Base-by-base conservation (phyloP, 2,113 vertebrate genomes). In the Camelus dromedarius region DNA sequence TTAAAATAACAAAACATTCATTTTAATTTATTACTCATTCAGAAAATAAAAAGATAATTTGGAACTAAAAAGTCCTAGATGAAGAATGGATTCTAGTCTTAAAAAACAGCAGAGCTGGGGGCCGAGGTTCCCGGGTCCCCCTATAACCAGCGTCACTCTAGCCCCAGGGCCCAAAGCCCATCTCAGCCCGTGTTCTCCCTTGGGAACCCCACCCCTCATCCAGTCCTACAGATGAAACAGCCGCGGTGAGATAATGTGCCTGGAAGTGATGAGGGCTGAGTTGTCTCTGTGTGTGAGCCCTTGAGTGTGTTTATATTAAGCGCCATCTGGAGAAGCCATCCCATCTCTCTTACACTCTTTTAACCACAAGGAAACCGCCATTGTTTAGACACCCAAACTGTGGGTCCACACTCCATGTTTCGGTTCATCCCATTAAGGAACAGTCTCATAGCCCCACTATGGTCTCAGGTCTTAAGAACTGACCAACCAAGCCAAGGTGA, bases 21-120 rank as follows among this genome's bases (percentile, higher is more conserved):
- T 50, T 70, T 93, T 48, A 24, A 80, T 48, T 69, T 90, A 80
- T 92, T 85, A 83, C 70, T 77, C 19, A 85, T 22, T 85, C 46
- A 91, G 30, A 62, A 30, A 90, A 35, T 11, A 60, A 79, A 84
- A 89, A 67, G 13, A 12, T 77, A 58, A 86, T 70, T 75, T 16
- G 64, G 69, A 92, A 32, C 28, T 92, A 66, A 73, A 89, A 89
- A 30, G 30, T 56, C 42, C 35, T 82, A 86, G 54, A 32, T 62
- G 38, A 91, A 94, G 58, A 85, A 85, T 62, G 20, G 46, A 79
- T 54, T 94, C 50, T 77, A 69, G 38, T 70, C 52, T 93, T 83
- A 26, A 70, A 89, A 83, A 80, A 69, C 32, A 20, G 8, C 50
- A 22, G 48, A 52, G 10, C 8, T 52, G 28, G 28, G 24, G n/a